Evolutionary conservation across 2,888 invertebrate genomes (phyloP).

Genomic region (Loripinus fragilis): DNA sequence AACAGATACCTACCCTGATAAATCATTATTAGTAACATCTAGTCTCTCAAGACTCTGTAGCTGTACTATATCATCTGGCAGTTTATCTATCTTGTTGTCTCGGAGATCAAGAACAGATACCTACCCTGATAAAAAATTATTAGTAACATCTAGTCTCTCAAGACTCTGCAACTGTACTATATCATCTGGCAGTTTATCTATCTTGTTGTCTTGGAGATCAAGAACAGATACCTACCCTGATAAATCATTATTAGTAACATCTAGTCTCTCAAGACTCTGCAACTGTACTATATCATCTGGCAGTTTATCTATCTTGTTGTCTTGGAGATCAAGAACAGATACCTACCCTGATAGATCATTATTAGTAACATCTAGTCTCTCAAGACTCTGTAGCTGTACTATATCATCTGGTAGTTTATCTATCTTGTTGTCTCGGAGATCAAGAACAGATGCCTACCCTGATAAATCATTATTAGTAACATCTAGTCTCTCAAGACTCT

Average conservation of each 20-base stretch:
- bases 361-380: conserved; percentile 93
- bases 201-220: too few relatives aligned
- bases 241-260: conserved; percentile 92
- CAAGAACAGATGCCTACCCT: too few relatives aligned
- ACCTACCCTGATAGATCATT: conserved; percentile 87
- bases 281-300: conserved; percentile 92
- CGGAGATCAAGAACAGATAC: too few relatives aligned
- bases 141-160: conserved; percentile 92
- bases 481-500: conserved; percentile 92
- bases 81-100: conserved; percentile 72
- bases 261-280: conserved; percentile 91
- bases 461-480: conserved; percentile 90
- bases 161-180: conserved; percentile 90
- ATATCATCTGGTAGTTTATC: conserved; percentile 90
- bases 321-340: too few relatives aligned
- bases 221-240: conserved; percentile 85
- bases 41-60: conserved; percentile 91
- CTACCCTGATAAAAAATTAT: conserved; percentile 88
- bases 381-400: conserved; percentile 89
- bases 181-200: conserved; percentile 89
- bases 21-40: conserved; percentile 92
- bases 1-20: conserved; percentile 85
- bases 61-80: conserved; percentile 92
- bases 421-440: too few relatives aligned
- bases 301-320: conserved; percentile 83